A percentile compares a stretch with the other conserved stretches of the same genome.
phyloP scores from a whole-genome alignment of 2,797 vertebrate genomes.

The Heliangelus exortis region DNA sequence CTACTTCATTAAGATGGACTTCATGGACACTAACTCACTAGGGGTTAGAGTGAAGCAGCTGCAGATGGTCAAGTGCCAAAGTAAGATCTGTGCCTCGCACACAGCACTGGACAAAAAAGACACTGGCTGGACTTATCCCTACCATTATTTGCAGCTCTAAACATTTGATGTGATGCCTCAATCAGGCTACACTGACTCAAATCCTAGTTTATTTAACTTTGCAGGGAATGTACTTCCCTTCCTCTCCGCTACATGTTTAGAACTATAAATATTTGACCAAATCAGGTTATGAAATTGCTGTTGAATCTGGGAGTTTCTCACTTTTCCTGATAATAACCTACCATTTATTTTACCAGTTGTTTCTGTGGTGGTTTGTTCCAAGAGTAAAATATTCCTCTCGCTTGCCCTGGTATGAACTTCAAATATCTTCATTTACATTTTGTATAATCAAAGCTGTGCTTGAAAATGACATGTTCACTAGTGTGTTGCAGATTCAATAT shows the following conservation, averaged over 20 bases:
- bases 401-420: conserved; percentile 19
- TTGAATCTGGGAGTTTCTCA: neutral
- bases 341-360: neutral
- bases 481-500: conserved; percentile 38
- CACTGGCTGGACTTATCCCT: neutral
- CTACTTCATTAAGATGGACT: conserved; percentile 63
- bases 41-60: conserved; percentile 45
- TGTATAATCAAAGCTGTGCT: conserved; percentile 38
- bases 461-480: conserved; percentile 53
- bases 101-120: neutral
- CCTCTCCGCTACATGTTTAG: neutral
- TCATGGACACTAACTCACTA: conserved; percentile 52
- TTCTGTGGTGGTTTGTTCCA: neutral
- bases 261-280: neutral
- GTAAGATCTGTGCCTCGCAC: conserved; percentile 28
- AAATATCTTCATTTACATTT: conserved; percentile 53
- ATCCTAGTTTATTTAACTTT: neutral
- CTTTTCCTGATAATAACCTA: neutral
- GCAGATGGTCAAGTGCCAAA: conserved; percentile 54
- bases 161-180: neutral
- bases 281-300: neutral
- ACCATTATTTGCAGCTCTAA: neutral
- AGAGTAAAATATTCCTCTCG: conserved; percentile 5
- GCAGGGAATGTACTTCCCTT: neutral
- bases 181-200: neutral